Base-by-base conservation (phyloP, 2,113 vertebrate genomes). In the Sapayoa aenigma region DNA sequence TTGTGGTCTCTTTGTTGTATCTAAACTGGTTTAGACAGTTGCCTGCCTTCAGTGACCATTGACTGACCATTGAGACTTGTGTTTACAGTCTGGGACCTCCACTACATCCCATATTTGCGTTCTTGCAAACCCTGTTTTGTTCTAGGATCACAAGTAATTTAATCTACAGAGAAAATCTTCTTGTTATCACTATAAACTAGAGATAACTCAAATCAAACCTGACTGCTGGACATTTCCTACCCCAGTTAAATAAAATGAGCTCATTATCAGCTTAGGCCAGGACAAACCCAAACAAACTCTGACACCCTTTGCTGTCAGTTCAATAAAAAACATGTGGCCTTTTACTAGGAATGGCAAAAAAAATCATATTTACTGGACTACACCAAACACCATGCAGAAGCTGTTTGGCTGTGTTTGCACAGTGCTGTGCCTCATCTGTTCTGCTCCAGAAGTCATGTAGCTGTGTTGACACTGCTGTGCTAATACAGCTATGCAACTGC, bases 391-490 rank as follows among this genome's bases (percentile, higher is more conserved):
- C 56, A 67, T 52, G 60, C 84, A 78, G 89, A 83, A 94, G 55
- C 77, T 67, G 50, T 92, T 80, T 94, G 91, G 80, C 89, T 94
- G 80, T 81, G 95, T 93, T 96, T 96, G 89, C 86, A 92, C 77
- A 87, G 89, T 59, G 39, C 90, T 90, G 63, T 47, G 59, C 72
- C 86, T 97, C 86, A 90, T 96, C 94, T 93, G 94, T 84, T 96
- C 86, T 93, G 80, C 73, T 92, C 80, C 87, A 95, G 86, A 93
- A 95, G 86, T 30, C 52, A 5, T 41, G 58, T 89, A 72, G 89
- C 84, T 68, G 44, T 95, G 89, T 97, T 95, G 93, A 95, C 84
- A 72, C 88, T 88, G 84, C 95, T 86, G 60, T 95, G 95, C 80
- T 94, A 90, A 89, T 33, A 72, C 76, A 84, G 86, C 80, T 47